phyloP scores from a whole-genome alignment of 2,113 vertebrate genomes.

The Penelope pileata region DNA sequence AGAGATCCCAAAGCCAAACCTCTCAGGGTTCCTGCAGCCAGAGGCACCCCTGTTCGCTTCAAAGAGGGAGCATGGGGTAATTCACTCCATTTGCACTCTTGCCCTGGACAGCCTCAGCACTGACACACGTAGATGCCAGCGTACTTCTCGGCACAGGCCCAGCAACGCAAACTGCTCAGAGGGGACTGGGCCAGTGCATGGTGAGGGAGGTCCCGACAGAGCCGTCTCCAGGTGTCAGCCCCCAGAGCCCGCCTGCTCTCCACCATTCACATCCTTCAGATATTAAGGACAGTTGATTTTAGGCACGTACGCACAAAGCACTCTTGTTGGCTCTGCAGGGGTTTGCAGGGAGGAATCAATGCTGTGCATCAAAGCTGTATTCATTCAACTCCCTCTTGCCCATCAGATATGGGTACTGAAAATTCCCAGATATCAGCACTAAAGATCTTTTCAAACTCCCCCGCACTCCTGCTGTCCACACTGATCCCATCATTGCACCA shows the following conservation, averaged over 20 bases:
- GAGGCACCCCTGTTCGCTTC: neutral
- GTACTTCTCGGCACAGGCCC: neutral
- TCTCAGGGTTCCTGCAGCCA: neutral
- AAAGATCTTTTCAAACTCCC: neutral
- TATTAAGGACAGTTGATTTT: neutral
- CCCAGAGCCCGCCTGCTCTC: neutral
- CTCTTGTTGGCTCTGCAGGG: neutral
- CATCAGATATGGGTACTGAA: neutral
- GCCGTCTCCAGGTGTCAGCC: neutral
- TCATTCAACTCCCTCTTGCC: neutral
- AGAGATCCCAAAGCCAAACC: neutral
- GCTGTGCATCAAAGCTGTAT: neutral
- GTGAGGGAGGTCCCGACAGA: neutral
- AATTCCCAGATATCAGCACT: neutral
- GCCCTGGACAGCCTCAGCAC: accelerated
- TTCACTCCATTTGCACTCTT: neutral
- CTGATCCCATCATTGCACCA: neutral
- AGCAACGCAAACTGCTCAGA: neutral
- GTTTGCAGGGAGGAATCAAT: neutral
- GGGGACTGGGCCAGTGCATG: neutral
- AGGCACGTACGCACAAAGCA: neutral
- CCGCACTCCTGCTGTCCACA: accelerated
- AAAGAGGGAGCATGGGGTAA: neutral
- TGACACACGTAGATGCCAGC: neutral
- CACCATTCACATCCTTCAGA: neutral